Evolutionary conservation across 2,113 vertebrate species (phyloP).

Genomic region (Microcebus griseorufus): DNA sequence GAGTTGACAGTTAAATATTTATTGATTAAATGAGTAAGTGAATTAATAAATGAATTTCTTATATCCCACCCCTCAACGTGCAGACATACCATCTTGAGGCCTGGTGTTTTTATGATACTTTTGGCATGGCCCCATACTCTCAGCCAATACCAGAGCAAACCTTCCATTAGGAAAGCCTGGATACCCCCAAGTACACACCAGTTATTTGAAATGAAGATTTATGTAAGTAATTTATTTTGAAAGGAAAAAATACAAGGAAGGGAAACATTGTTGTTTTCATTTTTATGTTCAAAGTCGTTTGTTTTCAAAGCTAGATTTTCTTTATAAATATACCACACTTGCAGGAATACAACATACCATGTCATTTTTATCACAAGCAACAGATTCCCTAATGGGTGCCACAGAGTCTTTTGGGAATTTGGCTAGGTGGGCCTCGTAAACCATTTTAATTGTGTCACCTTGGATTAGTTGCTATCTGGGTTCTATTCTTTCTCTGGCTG

Average conservation of each 20-base stretch:
- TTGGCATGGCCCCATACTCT: not conserved
- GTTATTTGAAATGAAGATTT: conserved; percentile 5
- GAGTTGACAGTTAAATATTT: not conserved
- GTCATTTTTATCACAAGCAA: conserved; percentile 34
- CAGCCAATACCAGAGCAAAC: not conserved
- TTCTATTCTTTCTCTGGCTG: not conserved
- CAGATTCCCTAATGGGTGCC: not conserved
- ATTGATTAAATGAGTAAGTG: not conserved
- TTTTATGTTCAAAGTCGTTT: conserved; percentile 1
- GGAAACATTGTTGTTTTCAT: conserved; percentile 23
- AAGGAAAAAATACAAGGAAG: not conserved
- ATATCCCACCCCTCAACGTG: not conserved
- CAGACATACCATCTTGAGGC: not conserved
- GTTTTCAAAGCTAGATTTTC: conserved; percentile 3
- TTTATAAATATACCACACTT: not conserved
- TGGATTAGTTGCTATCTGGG: not conserved
- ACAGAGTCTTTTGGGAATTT: conserved; percentile 27
- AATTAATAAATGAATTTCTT: not conserved
- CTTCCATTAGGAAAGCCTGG: not conserved
- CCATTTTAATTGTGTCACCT: conserved; percentile 4
- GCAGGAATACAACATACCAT: not conserved
- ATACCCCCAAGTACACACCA: not conserved
- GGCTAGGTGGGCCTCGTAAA: not conserved
- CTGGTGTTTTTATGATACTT: not conserved
- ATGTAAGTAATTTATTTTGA: conserved; percentile 15